A percentile compares a stretch with the other conserved stretches of the same genome.
These are phyloP conservation scores for Dromius quadrimaculatus DNA, from an alignment of 2,888 invertebrate genomes.

Conservation along the genomic window DNA sequence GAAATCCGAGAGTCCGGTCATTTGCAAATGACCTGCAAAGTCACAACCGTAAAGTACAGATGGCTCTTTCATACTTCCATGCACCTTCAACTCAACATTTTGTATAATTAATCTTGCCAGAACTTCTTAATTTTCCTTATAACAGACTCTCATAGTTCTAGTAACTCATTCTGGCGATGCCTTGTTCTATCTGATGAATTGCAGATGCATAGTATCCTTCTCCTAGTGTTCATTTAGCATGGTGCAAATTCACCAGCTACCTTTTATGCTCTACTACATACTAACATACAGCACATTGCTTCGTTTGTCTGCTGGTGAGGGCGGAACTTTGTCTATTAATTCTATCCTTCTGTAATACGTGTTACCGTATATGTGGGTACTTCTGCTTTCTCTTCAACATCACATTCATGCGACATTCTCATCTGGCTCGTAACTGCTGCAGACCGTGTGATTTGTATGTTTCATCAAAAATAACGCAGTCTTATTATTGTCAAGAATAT, in stretches of 20 bases:
- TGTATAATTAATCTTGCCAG: no score
- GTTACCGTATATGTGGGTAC: constrained; percentile 33
- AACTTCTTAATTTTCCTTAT: no score
- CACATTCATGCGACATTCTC: constrained; percentile 27
- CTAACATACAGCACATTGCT: constrained; percentile 2
- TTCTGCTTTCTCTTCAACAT: constrained; percentile 1
- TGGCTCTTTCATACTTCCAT: no score
- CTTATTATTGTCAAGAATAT: not conserved
- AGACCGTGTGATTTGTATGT: not conserved
- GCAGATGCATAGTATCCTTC: no score
- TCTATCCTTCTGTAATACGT: constrained; percentile 36
- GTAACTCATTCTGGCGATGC: no score
- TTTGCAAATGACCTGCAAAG: no score
- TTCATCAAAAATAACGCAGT: constrained; percentile 4
- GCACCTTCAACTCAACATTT: no score
- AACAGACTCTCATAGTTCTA: no score
- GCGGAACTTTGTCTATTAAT: constrained; percentile 46
- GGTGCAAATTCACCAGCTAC: not conserved
- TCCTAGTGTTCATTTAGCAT: not conserved
- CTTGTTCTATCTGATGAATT: no score
- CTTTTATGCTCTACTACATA: constrained; percentile 2
- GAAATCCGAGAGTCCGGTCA: no score
- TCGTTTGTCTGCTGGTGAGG: constrained; percentile 1
- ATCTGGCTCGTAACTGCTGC: constrained; percentile 8
- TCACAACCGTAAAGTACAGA: no score